A percentile compares a stretch with the other conserved stretches of the same genome.
phyloP scores from a whole-genome alignment of 2,113 vertebrate species.

The Anolis sagrei region DNA sequence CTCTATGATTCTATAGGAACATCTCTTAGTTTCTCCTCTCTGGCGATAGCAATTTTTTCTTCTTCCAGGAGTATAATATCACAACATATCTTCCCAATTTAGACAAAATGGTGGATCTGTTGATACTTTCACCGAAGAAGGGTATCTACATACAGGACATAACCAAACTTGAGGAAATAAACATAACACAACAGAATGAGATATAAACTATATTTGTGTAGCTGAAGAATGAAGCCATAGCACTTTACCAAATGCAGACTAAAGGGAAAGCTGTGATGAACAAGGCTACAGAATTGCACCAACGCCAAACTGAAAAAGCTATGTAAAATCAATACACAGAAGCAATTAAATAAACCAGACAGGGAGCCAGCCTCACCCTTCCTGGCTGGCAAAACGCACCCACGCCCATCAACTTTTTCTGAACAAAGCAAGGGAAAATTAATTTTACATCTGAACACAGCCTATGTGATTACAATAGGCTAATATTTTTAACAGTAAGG shows the following conservation, averaged over 20 bases:
- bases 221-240: not conserved
- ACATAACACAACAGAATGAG: not conserved
- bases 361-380: conserved; percentile 38
- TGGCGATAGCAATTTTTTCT: not conserved
- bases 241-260: not conserved
- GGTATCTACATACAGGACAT: not conserved
- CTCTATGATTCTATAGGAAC: too few relatives aligned
- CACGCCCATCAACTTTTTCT: conserved; percentile 12
- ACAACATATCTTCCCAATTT: not conserved
- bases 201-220: not conserved
- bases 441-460: conserved; percentile 43
- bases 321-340: conserved; percentile 18
- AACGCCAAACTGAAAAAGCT: not conserved
- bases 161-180: not conserved
- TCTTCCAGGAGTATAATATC: not conserved
- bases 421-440: conserved; percentile 46
- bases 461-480: conserved; percentile 33
- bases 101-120: not conserved
- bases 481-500: conserved; percentile 47
- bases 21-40: not conserved
- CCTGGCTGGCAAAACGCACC: conserved; percentile 20
- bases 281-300: not conserved
- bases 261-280: not conserved
- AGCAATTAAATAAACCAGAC: not conserved
- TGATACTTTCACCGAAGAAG: not conserved